These are phyloP conservation scores for Philaethria dido DNA, from an alignment of 2,888 invertebrate genomes.

Conservation along the genomic window DNA sequence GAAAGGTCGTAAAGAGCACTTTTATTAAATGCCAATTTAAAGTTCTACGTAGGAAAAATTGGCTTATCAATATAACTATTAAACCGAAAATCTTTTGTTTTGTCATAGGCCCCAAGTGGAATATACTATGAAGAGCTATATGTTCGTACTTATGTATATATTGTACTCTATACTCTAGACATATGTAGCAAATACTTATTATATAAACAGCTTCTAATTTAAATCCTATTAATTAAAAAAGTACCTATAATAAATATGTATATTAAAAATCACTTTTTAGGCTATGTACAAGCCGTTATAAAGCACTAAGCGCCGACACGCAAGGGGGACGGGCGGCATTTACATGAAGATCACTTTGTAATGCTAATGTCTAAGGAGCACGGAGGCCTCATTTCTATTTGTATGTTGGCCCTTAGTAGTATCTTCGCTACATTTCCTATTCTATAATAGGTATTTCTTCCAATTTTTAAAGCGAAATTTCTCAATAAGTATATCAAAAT, in stretches of 20 bases:
- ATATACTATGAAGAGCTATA: too few relatives aligned
- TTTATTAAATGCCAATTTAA: conserved; percentile 9
- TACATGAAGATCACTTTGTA: conserved; percentile 11
- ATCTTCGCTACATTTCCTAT: background rate
- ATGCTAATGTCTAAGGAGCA: conserved; percentile 12
- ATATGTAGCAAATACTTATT: background rate
- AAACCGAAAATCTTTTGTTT: background rate
- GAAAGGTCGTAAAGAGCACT: background rate
- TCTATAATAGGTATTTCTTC: background rate
- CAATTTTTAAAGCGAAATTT: background rate
- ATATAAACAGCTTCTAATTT: too few relatives aligned
- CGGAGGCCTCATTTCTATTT: conserved; percentile 5
- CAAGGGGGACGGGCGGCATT: background rate
- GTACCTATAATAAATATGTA: background rate
- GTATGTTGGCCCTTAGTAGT: background rate
- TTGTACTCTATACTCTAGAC: background rate
- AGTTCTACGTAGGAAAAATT: background rate
- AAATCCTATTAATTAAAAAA: too few relatives aligned
- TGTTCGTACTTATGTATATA: too few relatives aligned
- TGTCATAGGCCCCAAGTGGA: too few relatives aligned
- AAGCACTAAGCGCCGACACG: background rate
- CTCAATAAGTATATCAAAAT: too few relatives aligned
- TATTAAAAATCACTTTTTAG: background rate
- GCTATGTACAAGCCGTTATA: background rate
- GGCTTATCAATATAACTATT: background rate